Evolutionary conservation across 2,797 vertebrate genomes (phyloP).

Genomic region (Onychomys torridus): DNA sequence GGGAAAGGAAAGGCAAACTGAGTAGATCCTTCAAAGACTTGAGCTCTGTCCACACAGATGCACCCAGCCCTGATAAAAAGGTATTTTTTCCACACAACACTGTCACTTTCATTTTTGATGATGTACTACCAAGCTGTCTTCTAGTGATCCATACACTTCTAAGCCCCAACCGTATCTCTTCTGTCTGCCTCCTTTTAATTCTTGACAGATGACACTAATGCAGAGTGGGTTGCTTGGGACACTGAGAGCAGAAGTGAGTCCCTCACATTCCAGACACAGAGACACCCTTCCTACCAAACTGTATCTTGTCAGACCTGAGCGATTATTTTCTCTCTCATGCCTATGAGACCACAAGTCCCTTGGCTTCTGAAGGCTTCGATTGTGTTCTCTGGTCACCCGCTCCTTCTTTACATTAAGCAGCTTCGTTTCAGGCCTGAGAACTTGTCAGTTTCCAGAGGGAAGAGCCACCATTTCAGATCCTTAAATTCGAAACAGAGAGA

Average conservation of each 20-base stretch:
- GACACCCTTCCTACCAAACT: slow-evolving; percentile 5
- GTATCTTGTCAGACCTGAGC: background rate
- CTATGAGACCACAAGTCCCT: background rate
- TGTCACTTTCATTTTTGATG: background rate
- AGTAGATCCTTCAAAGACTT: background rate
- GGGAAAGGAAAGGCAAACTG: background rate
- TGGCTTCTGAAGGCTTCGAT: background rate
- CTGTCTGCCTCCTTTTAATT: background rate
- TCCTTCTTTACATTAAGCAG: slow-evolving; percentile 47
- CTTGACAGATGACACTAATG: background rate
- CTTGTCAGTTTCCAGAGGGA: slow-evolving; percentile 56
- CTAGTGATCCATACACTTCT: background rate
- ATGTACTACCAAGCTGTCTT: background rate
- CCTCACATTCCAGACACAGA: background rate
- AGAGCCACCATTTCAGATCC: slow-evolving; percentile 57
- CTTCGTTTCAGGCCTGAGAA: slow-evolving; percentile 49
- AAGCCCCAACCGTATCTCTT: background rate
- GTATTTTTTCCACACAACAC: background rate
- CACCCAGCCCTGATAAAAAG: background rate
- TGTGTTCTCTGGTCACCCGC: background rate
- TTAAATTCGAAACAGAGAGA: slow-evolving; percentile 72
- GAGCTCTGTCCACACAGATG: background rate
- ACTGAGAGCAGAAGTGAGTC: background rate
- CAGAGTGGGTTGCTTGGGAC: background rate
- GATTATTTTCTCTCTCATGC: slow-evolving; percentile 13